These are phyloP conservation scores for Hedychridium roseum DNA, from an alignment of 2,888 invertebrate genomes.

Conservation along the genomic window DNA sequence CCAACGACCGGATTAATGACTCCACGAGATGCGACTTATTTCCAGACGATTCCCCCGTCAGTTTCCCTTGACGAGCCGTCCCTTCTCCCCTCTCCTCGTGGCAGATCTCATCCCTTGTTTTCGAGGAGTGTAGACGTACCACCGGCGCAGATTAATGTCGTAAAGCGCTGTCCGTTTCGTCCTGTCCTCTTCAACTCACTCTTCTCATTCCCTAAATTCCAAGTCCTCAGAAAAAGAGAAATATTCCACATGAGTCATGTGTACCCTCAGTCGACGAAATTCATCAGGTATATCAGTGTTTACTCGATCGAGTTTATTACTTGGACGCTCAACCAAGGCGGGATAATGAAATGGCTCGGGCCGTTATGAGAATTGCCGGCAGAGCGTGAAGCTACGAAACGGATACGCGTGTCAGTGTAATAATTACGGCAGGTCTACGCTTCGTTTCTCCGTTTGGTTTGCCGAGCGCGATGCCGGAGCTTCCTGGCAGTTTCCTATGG, in stretches of 20 bases:
- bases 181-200: no score
- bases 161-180: no score
- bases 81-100: no score
- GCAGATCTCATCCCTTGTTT: no score
- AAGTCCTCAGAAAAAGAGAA: no score
- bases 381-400: slow-evolving; percentile 29
- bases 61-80: neutral
- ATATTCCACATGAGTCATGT: no score
- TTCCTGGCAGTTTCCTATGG: slow-evolving; percentile 47
- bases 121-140: no score
- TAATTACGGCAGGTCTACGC: slow-evolving; percentile 15
- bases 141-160: no score
- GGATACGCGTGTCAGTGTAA: slow-evolving; percentile 46
- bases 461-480: slow-evolving; percentile 30
- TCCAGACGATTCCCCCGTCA: neutral
- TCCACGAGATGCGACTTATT: neutral
- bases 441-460: slow-evolving; percentile 4
- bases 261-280: no score
- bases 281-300: no score
- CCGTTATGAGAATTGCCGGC: slow-evolving; percentile 10
- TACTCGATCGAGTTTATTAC: no score
- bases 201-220: no score
- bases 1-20: slow-evolving; percentile 40
- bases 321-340: neutral
- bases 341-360: neutral